These are phyloP conservation scores for Eristalinus aeneus DNA, from an alignment of 2,888 invertebrate species.

Conservation along the genomic window DNA sequence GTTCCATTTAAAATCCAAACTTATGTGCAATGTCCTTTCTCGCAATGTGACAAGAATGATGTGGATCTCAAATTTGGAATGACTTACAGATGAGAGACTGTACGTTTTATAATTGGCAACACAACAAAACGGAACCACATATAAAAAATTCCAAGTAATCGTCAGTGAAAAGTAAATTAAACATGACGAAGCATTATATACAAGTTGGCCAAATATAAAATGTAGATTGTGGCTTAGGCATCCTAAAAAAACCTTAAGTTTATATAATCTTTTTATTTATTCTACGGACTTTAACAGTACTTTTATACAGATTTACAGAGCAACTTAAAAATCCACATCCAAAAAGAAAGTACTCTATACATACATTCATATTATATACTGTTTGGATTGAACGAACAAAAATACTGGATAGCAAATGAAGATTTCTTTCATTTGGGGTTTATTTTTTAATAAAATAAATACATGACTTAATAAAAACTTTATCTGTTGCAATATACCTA, in stretches of 20 bases:
- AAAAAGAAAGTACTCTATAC: constrained; percentile 18
- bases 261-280: constrained; percentile 37
- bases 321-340: constrained; percentile 23
- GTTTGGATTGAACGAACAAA: constrained; percentile 41
- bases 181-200: too few relatives aligned
- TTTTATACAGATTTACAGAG: constrained; percentile 61
- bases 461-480: constrained; percentile 24
- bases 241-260: background rate
- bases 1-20: too few relatives aligned
- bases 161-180: too few relatives aligned
- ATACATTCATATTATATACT: background rate
- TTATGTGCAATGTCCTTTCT: too few relatives aligned
- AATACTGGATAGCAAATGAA: constrained; percentile 20
- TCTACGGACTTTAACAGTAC: constrained; percentile 41
- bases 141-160: too few relatives aligned
- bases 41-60: too few relatives aligned
- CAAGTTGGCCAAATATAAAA: too few relatives aligned
- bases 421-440: background rate
- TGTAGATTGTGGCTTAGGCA: too few relatives aligned
- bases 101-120: too few relatives aligned
- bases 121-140: too few relatives aligned
- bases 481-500: constrained; percentile 6
- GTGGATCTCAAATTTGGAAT: too few relatives aligned
- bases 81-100: too few relatives aligned
- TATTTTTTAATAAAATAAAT: constrained; percentile 46